Percentiles rank a stretch among this genome's conserved stretches.
Evolutionary conservation across 1,140 invertebrate species (phyloP).

Genomic region (Capitella teleta): DNA sequence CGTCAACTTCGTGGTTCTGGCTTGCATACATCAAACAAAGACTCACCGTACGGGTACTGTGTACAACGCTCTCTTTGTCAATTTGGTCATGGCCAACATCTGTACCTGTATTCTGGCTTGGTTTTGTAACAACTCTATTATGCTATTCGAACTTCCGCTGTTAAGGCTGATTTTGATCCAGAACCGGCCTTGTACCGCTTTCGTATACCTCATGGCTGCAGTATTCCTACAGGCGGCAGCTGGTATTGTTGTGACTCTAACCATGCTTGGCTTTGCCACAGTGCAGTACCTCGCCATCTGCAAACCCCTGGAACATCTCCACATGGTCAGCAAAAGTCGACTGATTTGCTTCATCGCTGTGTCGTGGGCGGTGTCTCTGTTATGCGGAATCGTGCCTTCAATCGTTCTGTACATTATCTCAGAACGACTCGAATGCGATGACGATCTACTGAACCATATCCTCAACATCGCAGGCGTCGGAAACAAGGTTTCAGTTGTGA

Average conservation of each 20-base stretch:
- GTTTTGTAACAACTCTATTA: conserved; percentile 3
- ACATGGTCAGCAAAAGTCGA: not conserved
- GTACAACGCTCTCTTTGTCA: not conserved
- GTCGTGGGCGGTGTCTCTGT: conserved; percentile 4
- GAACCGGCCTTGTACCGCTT: not conserved
- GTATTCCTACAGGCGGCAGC: conserved; percentile 3
- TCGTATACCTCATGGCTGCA: conserved; percentile 4
- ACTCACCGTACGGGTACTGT: not conserved
- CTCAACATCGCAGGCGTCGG: not conserved
- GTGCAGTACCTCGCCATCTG: conserved; percentile 12
- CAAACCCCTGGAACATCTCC: conserved; percentile 3
- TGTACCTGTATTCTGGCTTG: not conserved
- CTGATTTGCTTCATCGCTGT: not conserved
- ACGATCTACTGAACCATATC: not conserved
- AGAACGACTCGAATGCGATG: not conserved
- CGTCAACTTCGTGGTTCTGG: not conserved
- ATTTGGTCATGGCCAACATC: conserved; percentile 1
- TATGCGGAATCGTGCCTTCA: not conserved
- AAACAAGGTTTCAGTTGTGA: not conserved
- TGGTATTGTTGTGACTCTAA: conserved; percentile 4
- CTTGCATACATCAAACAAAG: not conserved
- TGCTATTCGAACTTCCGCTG: not conserved
- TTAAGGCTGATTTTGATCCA: not conserved
- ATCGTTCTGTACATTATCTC: not conserved
- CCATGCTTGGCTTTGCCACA: conserved; percentile 8